phyloP scores from a whole-genome alignment of 2,797 vertebrate species.

The Esox masquinongy region DNA sequence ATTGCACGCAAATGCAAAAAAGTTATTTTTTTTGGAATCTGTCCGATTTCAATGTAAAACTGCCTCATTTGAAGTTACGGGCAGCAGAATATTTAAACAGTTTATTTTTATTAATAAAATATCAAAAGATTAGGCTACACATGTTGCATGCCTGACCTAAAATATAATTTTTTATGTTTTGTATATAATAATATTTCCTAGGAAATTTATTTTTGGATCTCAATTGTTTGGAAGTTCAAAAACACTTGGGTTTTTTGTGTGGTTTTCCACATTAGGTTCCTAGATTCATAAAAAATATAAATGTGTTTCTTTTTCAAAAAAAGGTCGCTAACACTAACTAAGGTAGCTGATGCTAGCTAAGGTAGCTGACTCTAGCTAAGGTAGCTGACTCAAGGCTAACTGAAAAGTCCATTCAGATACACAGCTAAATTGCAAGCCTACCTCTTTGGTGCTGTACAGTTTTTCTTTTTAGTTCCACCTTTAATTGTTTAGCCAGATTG shows the following conservation, averaged over 20 bases:
- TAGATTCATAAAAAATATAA: conserved; percentile 77
- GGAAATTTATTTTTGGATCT: conserved; percentile 82
- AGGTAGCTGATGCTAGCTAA: too few relatives aligned
- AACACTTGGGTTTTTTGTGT: conserved; percentile 63
- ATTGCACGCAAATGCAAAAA: conserved; percentile 77
- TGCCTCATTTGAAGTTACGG: conserved; percentile 85
- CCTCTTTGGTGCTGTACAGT: too few relatives aligned
- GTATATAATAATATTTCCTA: conserved; percentile 81
- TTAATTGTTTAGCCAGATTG: too few relatives aligned
- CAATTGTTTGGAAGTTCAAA: conserved; percentile 74
- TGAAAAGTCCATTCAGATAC: too few relatives aligned
- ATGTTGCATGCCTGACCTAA: conserved; percentile 63
- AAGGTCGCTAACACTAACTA: too few relatives aligned
- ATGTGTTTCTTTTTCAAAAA: conserved; percentile 69
- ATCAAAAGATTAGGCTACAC: conserved; percentile 54
- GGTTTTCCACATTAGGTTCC: conserved; percentile 71
- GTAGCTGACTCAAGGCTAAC: too few relatives aligned
- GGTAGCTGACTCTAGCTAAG: too few relatives aligned
- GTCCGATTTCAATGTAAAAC: conserved; percentile 85
- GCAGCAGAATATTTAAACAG: conserved; percentile 86
- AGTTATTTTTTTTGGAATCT: conserved; percentile 76
- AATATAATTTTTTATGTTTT: conserved; percentile 69
- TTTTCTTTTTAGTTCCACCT: too few relatives aligned
- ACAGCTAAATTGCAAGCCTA: too few relatives aligned
- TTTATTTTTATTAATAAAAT: conserved; percentile 93